Conservation (phyloP, 2,888 invertebrate species). For the Andrena trimmerana region DNA sequence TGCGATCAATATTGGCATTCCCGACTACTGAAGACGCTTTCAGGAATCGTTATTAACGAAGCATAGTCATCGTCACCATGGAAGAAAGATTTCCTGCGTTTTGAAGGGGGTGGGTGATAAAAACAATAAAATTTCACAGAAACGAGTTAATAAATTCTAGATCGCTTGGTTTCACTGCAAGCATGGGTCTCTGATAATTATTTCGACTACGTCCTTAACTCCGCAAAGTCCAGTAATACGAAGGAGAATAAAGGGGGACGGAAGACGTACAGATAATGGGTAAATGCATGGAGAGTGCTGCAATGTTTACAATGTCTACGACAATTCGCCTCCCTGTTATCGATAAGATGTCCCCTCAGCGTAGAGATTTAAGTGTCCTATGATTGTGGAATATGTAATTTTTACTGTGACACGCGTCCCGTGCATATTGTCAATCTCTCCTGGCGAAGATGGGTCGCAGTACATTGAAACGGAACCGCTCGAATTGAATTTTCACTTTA, state of each 20-base stretch:
- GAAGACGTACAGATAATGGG: conserved; percentile 1
- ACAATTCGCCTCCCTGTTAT: conserved; percentile 17
- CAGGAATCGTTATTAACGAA: background rate
- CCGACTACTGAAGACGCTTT: background rate
- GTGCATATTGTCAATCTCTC: conserved; percentile 41
- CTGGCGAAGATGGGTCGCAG: conserved; percentile 34
- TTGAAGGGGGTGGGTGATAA: background rate
- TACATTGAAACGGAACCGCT: conserved; percentile 40
- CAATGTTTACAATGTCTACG: conserved; percentile 17
- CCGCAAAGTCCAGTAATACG: conserved; percentile 3
- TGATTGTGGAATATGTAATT: conserved; percentile 48
- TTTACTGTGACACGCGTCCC: conserved; percentile 42
- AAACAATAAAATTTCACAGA: background rate
- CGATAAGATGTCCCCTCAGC: background rate
- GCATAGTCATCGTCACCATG: background rate
- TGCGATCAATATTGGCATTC: background rate
- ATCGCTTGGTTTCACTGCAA: background rate
- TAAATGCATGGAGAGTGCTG: conserved; percentile 9
- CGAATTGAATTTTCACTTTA: conserved; percentile 58
- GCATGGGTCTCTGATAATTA: background rate
- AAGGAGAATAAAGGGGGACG: background rate
- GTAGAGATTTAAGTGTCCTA: conserved; percentile 29
- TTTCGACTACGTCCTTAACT: background rate
- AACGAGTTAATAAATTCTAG: background rate
- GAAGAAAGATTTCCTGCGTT: background rate